phyloP scores from a whole-genome alignment of 2,113 vertebrate genomes.

The Zootoca vivipara region DNA sequence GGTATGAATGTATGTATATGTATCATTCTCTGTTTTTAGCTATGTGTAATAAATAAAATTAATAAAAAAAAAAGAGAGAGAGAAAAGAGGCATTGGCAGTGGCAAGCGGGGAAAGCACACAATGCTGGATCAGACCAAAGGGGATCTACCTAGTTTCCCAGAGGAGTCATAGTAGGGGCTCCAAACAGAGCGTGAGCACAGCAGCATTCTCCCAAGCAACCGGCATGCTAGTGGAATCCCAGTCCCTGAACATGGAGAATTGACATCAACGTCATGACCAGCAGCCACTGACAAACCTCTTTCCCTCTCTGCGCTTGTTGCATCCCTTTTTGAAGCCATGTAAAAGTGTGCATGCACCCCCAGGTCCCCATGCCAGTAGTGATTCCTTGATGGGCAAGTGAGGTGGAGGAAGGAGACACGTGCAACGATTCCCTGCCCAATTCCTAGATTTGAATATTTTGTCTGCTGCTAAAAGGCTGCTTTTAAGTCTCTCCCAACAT shows the following conservation, averaged over 20 bases:
- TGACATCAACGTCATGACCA: neutral
- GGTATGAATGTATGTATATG: too few species aligned
- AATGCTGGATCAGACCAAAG: neutral
- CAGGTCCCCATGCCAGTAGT: neutral
- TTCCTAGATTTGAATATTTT: constrained; percentile 51
- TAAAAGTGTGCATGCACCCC: neutral
- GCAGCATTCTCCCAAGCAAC: neutral
- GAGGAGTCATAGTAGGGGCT: neutral
- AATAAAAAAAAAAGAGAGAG: too few species aligned
- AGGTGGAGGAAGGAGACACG: neutral
- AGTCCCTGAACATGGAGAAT: neutral
- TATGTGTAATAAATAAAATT: too few species aligned
- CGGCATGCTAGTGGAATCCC: neutral
- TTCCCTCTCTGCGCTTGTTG: neutral
- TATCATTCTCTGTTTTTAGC: too few species aligned
- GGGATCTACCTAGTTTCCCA: neutral
- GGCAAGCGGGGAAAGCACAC: neutral
- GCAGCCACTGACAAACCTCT: too few species aligned
- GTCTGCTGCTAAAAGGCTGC: constrained; percentile 51
- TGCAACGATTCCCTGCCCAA: neutral
- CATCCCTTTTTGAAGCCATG: constrained; percentile 28
- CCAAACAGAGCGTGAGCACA: neutral
- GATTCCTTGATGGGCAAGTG: neutral
- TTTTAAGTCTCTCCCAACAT: constrained; percentile 46
- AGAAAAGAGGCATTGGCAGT: neutral